A percentile compares a stretch with the other conserved stretches of the same genome.
phyloP scores from a whole-genome alignment of 2,113 vertebrate species.

The Seriola dumerili region DNA sequence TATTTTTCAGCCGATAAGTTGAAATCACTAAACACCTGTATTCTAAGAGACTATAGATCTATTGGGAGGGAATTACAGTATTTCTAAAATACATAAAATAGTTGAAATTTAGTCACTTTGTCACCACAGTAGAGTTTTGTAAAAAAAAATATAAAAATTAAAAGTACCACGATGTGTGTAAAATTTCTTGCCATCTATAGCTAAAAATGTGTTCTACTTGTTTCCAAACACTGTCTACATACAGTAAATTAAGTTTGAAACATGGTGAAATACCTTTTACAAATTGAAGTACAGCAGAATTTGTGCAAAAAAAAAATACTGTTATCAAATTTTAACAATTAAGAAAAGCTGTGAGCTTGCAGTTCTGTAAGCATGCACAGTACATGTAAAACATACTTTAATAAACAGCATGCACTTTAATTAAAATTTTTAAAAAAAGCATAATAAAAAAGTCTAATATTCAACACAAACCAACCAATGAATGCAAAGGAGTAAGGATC shows the following conservation, averaged over 20 bases:
- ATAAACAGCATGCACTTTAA: conserved; percentile 62
- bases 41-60: not conserved
- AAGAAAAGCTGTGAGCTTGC: conserved; percentile 32
- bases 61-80: conserved; percentile 1
- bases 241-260: conserved; percentile 51
- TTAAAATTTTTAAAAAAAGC: conserved; percentile 18
- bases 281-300: conserved; percentile 57
- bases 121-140: conserved; percentile 2
- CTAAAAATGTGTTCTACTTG: conserved; percentile 1
- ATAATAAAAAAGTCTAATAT: conserved; percentile 20
- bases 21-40: not conserved
- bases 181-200: not conserved
- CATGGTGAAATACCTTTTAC: conserved; percentile 4
- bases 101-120: not conserved
- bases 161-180: not conserved
- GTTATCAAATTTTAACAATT: conserved; percentile 5
- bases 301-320: conserved; percentile 39
- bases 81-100: conserved; percentile 15
- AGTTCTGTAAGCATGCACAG: conserved; percentile 45
- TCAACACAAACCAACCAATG: conserved; percentile 31
- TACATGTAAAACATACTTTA: conserved; percentile 52
- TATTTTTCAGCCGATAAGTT: conserved; percentile 16
- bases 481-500: conserved; percentile 37
- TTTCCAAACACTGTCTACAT: conserved; percentile 29
- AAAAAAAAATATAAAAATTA: too few species aligned